These are phyloP conservation scores for Cathartes aura DNA, from an alignment of 2,113 vertebrate species.

Conservation along the genomic window DNA sequence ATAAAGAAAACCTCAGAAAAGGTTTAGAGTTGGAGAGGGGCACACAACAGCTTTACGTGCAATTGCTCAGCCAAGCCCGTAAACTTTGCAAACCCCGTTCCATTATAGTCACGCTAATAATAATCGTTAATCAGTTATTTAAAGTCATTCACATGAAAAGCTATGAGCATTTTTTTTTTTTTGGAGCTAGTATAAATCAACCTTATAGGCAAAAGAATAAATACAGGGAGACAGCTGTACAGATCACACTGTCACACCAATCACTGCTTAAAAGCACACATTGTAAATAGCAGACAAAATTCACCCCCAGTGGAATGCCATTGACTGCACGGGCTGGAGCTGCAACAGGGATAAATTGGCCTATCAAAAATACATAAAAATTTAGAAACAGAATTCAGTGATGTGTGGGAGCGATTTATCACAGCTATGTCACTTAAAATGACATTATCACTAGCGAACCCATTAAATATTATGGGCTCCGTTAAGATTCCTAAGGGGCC, in stretches of 20 bases:
- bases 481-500: not conserved
- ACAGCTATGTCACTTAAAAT: conserved; percentile 50
- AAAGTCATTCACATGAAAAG: conserved; percentile 51
- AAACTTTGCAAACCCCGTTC: not conserved
- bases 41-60: not conserved
- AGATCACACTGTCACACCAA: conserved; percentile 67
- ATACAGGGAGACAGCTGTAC: conserved; percentile 71
- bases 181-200: conserved; percentile 49
- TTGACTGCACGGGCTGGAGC: conserved; percentile 16
- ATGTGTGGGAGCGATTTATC: conserved; percentile 42
- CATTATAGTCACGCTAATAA: not conserved
- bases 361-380: conserved; percentile 70
- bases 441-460: conserved; percentile 34
- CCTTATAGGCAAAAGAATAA: conserved; percentile 70
- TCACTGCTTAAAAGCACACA: conserved; percentile 62
- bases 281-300: conserved; percentile 68
- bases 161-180: not conserved
- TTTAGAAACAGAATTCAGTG: conserved; percentile 54
- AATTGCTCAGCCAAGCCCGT: conserved; percentile 23
- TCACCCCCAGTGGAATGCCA: conserved; percentile 60
- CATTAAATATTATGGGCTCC: conserved; percentile 32
- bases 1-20: conserved; percentile 28
- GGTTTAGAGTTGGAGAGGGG: not conserved
- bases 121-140: conserved; percentile 56
- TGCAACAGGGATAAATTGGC: conserved; percentile 59